Conservation (phyloP, 1,140 invertebrate genomes). For the Apis laboriosa region DNA sequence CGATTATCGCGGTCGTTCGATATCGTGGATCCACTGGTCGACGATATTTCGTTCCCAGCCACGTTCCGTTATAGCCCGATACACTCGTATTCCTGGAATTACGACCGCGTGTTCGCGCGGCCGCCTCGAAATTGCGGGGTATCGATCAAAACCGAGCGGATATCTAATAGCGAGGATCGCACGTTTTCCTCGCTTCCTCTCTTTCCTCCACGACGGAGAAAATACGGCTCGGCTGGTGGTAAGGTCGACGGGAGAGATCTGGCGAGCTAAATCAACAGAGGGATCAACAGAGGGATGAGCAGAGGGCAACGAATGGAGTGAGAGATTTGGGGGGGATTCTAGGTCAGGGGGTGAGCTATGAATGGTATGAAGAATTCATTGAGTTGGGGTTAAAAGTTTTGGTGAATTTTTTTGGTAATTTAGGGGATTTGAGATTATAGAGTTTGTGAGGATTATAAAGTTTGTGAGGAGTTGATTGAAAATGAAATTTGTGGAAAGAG, state of each 20-base stretch:
- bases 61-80: constrained; percentile 42
- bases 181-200: constrained; percentile 1
- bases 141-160: constrained; percentile 46
- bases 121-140: constrained; percentile 43
- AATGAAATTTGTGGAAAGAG: too few species aligned
- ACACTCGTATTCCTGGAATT: constrained; percentile 51
- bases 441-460: too few species aligned
- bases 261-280: neutral
- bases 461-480: too few species aligned
- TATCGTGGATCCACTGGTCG: constrained; percentile 19
- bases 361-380: too few species aligned
- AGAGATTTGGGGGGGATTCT: neutral
- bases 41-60: constrained; percentile 43
- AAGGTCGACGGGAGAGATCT: neutral
- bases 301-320: too few species aligned
- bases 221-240: neutral
- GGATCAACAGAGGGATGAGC: neutral
- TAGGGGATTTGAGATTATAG: too few species aligned
- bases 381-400: too few species aligned
- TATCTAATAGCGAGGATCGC: constrained; percentile 42
- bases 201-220: neutral
- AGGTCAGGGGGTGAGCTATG: too few species aligned
- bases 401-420: too few species aligned
- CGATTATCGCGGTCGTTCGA: constrained; percentile 30
- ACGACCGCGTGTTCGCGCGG: constrained; percentile 27